These are phyloP conservation scores for Astreopora myriophthalma DNA, from an alignment of 64 coral and sea anemone species.

Conservation along the genomic window DNA sequence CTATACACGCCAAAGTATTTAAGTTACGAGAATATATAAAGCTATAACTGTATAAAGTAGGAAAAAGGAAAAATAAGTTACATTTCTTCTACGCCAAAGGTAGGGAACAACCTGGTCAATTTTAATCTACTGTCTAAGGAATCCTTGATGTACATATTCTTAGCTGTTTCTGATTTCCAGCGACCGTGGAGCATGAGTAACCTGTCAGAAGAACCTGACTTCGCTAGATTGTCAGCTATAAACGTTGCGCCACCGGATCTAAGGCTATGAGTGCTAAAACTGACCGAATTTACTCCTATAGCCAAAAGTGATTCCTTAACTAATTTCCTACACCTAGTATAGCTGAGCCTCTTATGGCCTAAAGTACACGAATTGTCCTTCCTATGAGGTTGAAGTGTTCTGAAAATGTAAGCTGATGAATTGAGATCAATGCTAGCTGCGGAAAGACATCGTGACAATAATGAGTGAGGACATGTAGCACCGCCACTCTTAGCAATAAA, in stretches of 20 bases:
- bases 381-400: background rate
- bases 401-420: conserved; percentile 15
- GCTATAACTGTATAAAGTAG: no score
- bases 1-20: no score
- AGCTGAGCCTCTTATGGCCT: background rate
- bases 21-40: no score
- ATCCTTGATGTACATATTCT: conserved; percentile 1
- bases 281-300: background rate
- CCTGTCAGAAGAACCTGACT: background rate
- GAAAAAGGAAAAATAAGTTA: no score
- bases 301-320: background rate
- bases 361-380: background rate
- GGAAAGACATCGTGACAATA: background rate
- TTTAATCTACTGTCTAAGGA: no score
- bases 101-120: no score
- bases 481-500: conserved; percentile 4
- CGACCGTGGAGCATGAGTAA: conserved; percentile 25
- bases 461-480: background rate
- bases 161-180: conserved; percentile 6
- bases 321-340: conserved; percentile 11
- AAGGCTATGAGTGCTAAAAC: conserved; percentile 7
- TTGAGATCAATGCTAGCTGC: background rate
- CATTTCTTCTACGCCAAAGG: no score
- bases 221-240: background rate
- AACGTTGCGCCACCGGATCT: background rate